Evolutionary conservation across 2,888 invertebrate genomes (phyloP).

Genomic region (Caenorhabditis afra): DNA sequence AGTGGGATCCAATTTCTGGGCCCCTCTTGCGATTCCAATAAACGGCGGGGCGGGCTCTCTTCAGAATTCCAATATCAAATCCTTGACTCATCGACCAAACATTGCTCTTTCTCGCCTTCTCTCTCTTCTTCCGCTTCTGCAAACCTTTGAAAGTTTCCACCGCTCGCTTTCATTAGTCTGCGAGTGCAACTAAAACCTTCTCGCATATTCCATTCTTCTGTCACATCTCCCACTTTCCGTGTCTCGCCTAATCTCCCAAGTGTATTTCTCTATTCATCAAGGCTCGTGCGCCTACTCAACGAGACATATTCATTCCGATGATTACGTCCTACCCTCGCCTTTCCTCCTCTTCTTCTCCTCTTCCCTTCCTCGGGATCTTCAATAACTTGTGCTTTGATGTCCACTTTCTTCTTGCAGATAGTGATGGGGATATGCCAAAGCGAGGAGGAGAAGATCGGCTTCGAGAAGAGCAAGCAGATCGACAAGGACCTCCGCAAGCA

Average conservation of each 20-base stretch:
- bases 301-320: background rate
- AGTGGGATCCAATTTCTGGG: constrained; percentile 13
- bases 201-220: constrained; percentile 1
- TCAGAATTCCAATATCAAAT: constrained; percentile 52
- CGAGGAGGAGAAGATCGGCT: constrained; percentile 76
- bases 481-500: constrained; percentile 74
- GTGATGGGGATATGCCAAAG: constrained; percentile 79
- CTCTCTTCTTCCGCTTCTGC: constrained; percentile 1
- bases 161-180: constrained; percentile 4
- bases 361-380: background rate
- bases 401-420: constrained; percentile 25
- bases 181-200: background rate
- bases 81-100: constrained; percentile 46
- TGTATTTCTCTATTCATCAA: background rate
- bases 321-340: constrained; percentile 5
- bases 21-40: constrained; percentile 32
- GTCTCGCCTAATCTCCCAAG: background rate
- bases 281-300: background rate
- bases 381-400: background rate
- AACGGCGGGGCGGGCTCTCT: constrained; percentile 12
- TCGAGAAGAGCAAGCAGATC: constrained; percentile 70
- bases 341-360: background rate
- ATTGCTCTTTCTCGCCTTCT: constrained; percentile 8
- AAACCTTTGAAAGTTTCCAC: background rate
- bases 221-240: background rate